phyloP scores from a whole-genome alignment of 2,888 invertebrate species.

The Criorhina ranunculi region DNA sequence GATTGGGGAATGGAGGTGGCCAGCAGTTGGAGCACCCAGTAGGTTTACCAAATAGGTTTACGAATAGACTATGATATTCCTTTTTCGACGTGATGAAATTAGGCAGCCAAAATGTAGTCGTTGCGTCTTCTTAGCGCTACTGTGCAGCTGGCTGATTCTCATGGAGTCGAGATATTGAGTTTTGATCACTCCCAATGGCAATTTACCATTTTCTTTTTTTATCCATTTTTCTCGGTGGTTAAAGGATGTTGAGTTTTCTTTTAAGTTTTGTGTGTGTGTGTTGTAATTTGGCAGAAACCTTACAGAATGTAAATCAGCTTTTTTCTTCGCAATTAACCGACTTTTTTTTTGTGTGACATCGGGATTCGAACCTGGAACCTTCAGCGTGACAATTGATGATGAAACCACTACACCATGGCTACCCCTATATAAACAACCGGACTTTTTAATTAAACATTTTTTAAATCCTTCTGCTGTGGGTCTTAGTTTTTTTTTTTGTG shows the following conservation, averaged over 20 bases:
- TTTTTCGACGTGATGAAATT: constrained; percentile 58
- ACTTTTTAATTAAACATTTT: too few species aligned
- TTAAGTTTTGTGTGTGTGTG: background rate
- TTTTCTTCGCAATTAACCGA: too few species aligned
- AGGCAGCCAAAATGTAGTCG: constrained; percentile 30
- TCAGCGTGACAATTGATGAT: too few species aligned
- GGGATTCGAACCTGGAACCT: too few species aligned
- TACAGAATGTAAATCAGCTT: too few species aligned
- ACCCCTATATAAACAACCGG: too few species aligned
- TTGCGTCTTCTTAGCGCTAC: constrained; percentile 39
- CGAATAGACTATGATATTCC: constrained; percentile 18
- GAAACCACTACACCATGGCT: too few species aligned
- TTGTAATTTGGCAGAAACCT: background rate
- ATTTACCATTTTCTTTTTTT: background rate
- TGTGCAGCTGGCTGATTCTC: constrained; percentile 21
- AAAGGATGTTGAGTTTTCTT: background rate
- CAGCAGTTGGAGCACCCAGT: background rate
- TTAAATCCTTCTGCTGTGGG: too few species aligned
- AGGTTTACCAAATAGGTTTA: constrained; percentile 30
- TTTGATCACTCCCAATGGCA: constrained; percentile 10
- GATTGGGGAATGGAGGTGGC: background rate
- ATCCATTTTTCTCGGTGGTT: background rate
- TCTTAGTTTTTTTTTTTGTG: too few species aligned
- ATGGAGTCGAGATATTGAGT: constrained; percentile 54
- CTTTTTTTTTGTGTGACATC: too few species aligned